These are phyloP conservation scores for Coracopsis vasa DNA, from an alignment of 2,113 vertebrate species.

Conservation along the genomic window DNA sequence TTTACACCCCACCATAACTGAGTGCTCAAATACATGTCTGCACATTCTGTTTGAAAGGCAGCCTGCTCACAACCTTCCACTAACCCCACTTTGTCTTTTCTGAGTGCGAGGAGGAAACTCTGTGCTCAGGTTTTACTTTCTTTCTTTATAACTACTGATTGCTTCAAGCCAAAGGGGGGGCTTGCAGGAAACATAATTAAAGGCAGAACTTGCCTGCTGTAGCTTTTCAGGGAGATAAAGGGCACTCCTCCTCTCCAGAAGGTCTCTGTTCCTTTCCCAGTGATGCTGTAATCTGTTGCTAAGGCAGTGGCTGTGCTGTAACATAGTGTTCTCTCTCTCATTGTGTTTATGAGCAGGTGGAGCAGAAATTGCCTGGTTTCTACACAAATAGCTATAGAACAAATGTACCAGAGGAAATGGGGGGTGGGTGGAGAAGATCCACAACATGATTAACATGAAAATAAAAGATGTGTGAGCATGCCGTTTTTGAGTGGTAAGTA, in stretches of 20 bases:
- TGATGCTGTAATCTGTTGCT: constrained; percentile 69
- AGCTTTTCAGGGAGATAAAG: constrained; percentile 48
- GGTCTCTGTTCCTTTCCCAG: constrained; percentile 56
- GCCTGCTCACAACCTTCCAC: not conserved
- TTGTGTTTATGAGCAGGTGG: constrained; percentile 71
- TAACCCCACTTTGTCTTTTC: not conserved
- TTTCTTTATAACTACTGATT: not conserved
- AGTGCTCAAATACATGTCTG: not conserved
- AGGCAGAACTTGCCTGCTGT: constrained; percentile 12
- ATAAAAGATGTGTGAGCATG: constrained; percentile 14
- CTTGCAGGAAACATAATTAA: constrained; percentile 10
- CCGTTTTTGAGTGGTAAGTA: constrained; percentile 18
- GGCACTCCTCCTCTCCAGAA: constrained; percentile 54
- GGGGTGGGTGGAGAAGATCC: constrained; percentile 45
- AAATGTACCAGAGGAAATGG: constrained; percentile 58
- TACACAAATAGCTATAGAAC: constrained; percentile 58
- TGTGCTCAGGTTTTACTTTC: not conserved
- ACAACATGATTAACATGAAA: constrained; percentile 36
- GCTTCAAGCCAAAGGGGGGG: not conserved
- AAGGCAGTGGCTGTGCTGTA: constrained; percentile 69
- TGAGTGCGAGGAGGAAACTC: not conserved
- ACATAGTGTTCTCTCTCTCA: constrained; percentile 63
- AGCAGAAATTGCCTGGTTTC: constrained; percentile 64
- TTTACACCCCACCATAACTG: not conserved
- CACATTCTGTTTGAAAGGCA: not conserved